Evolutionary conservation across 2,797 vertebrate genomes (phyloP).

Genomic region (Oophaga sylvatica): DNA sequence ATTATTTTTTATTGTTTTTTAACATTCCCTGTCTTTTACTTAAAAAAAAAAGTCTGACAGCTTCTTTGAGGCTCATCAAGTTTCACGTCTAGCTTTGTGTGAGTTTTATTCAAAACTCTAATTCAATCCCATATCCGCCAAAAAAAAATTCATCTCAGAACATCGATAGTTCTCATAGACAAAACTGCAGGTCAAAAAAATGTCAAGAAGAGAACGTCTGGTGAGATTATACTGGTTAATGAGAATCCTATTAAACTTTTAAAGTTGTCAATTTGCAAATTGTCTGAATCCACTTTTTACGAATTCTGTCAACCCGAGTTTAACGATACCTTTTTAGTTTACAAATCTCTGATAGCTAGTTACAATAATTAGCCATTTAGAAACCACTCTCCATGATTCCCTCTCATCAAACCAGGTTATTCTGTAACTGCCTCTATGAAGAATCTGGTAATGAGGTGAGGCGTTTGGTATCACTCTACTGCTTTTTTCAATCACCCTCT

Average conservation of each 20-base stretch:
- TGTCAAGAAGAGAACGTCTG: background rate
- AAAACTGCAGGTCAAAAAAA: slow-evolving; percentile 5
- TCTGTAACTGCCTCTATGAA: slow-evolving; percentile 52
- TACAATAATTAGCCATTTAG: slow-evolving; percentile 60
- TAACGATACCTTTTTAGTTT: slow-evolving; percentile 2
- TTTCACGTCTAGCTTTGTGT: background rate
- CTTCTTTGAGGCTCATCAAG: background rate
- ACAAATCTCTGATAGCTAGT: slow-evolving; percentile 53
- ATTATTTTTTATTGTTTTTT: no score
- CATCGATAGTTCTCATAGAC: background rate
- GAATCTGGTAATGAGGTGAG: slow-evolving; percentile 56
- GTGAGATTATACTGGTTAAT: background rate
- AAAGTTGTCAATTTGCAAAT: slow-evolving; percentile 19
- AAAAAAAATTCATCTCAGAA: background rate
- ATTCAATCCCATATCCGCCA: background rate
- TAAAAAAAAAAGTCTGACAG: no score
- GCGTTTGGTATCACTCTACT: slow-evolving; percentile 49
- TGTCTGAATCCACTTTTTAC: slow-evolving; percentile 1
- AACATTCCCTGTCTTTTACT: no score
- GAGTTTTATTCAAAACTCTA: background rate
- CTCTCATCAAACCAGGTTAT: slow-evolving; percentile 54
- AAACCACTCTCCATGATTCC: slow-evolving; percentile 43
- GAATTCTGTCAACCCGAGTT: background rate
- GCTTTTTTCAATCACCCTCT: slow-evolving; percentile 60
- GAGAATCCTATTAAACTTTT: slow-evolving; percentile 18